Percentiles rank a stretch among this genome's conserved stretches.
Evolutionary conservation across 37 sponge, comb jelly and placozoan genomes (phyloP).

Genomic region (Hormiphora californensis): DNA sequence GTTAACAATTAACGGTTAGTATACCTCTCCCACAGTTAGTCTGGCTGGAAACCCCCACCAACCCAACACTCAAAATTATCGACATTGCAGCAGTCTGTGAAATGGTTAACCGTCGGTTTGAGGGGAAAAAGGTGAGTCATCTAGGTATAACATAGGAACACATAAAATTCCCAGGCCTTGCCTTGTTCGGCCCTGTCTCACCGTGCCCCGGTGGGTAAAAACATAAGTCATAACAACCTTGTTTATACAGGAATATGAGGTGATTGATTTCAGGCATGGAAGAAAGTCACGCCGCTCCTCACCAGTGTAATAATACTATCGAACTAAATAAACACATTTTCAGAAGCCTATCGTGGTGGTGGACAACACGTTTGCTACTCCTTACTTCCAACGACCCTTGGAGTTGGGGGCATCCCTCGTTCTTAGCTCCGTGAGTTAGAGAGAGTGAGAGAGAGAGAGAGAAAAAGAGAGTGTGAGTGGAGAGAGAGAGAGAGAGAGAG

Average conservation of each 20-base stretch:
- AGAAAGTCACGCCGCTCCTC: too few relatives aligned
- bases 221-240: too few relatives aligned
- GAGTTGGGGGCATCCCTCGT: slow-evolving; percentile 86
- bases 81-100: slow-evolving; percentile 71
- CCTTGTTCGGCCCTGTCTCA: too few relatives aligned
- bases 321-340: too few relatives aligned
- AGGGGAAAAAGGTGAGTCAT: not conserved
- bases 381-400: slow-evolving; percentile 88
- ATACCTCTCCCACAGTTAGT: slow-evolving; percentile 63
- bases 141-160: not conserved
- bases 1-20: too few relatives aligned
- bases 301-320: too few relatives aligned
- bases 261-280: too few relatives aligned
- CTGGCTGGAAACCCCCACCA: slow-evolving; percentile 91
- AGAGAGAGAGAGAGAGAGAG: not conserved
- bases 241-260: too few relatives aligned
- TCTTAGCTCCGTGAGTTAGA: slow-evolving; percentile 71
- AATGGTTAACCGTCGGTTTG: slow-evolving; percentile 50
- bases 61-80: slow-evolving; percentile 73
- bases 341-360: slow-evolving; percentile 80
- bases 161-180: too few relatives aligned
- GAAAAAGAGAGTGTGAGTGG: not conserved
- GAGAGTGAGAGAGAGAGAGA: not conserved
- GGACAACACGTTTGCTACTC: slow-evolving; percentile 95
- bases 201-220: too few relatives aligned